Conservation (phyloP, 2,113 vertebrate species). For the Leucopternis melanops region DNA sequence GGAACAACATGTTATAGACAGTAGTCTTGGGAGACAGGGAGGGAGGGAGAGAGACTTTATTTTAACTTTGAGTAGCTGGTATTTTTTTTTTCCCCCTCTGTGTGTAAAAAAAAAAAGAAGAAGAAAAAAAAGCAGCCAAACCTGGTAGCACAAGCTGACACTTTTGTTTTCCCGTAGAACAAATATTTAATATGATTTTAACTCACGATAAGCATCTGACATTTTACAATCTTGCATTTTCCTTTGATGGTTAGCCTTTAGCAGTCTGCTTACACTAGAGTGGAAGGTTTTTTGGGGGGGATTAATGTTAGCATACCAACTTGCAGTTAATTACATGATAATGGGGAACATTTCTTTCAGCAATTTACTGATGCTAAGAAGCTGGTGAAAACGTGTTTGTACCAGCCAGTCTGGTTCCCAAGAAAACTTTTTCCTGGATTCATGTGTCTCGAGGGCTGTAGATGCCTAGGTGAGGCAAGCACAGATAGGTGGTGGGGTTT, state of each 20-base stretch:
- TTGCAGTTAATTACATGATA: not conserved
- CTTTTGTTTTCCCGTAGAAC: slow-evolving; percentile 47
- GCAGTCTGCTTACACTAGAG: not conserved
- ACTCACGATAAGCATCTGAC: not conserved
- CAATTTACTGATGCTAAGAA: not conserved
- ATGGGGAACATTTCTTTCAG: not conserved
- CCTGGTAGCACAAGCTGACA: slow-evolving; percentile 35
- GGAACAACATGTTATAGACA: slow-evolving; percentile 87
- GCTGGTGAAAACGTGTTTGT: not conserved
- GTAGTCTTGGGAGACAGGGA: slow-evolving; percentile 80
- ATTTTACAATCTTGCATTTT: not conserved
- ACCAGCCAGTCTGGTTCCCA: not conserved
- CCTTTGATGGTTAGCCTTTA: not conserved
- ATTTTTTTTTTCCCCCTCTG: slow-evolving; percentile 27
- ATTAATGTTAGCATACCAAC: not conserved
- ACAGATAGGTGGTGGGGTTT: not conserved
- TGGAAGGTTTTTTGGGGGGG: fast-evolving
- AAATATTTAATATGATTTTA: slow-evolving; percentile 66
- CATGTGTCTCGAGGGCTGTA: not conserved
- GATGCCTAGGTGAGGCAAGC: not conserved
- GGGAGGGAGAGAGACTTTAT: slow-evolving; percentile 81
- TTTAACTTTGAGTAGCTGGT: slow-evolving; percentile 80
- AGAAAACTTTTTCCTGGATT: not conserved
- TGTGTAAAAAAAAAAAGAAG: not conserved
- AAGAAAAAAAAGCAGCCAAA: not conserved